These are phyloP conservation scores for Ptycholaimellus sp. DNA, from an alignment of 2,888 invertebrate species.

Conservation along the genomic window DNA sequence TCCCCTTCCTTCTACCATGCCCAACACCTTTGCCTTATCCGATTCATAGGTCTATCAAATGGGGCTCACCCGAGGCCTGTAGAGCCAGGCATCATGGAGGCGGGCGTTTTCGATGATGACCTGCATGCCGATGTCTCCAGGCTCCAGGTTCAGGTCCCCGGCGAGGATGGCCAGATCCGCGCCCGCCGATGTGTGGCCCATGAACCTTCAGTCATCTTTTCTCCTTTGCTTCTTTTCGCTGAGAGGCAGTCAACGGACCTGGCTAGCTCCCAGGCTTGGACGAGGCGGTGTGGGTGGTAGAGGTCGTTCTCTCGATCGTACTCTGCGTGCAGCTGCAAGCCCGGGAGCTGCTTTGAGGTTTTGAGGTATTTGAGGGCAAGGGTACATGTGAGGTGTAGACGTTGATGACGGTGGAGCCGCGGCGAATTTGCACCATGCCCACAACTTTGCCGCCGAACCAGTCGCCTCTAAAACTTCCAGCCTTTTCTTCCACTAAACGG, in stretches of 20 bases:
- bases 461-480: slow-evolving; percentile 47
- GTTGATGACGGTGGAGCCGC: slow-evolving; percentile 43
- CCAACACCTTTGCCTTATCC: slow-evolving; percentile 3
- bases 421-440: slow-evolving; percentile 26
- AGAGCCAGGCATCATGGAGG: slow-evolving; percentile 19
- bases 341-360: neutral
- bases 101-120: slow-evolving; percentile 15
- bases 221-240: neutral
- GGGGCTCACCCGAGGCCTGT: too few relatives aligned
- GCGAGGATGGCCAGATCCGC: slow-evolving; percentile 57
- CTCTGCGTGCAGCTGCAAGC: slow-evolving; percentile 65
- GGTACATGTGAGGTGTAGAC: slow-evolving; percentile 59
- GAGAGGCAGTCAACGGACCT: slow-evolving; percentile 43
- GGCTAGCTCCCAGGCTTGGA: slow-evolving; percentile 50
- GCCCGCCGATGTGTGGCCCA: slow-evolving; percentile 44
- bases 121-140: slow-evolving; percentile 39
- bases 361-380: neutral
- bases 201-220: slow-evolving; percentile 72
- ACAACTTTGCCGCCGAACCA: slow-evolving; percentile 79
- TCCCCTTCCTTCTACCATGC: slow-evolving; percentile 6
- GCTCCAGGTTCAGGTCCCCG: slow-evolving; percentile 79
- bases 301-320: slow-evolving; percentile 54
- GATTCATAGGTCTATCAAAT: slow-evolving; percentile 7
- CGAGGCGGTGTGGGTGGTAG: slow-evolving; percentile 66
- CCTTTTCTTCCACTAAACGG: neutral